Base-by-base conservation (phyloP, 2,888 invertebrate species). In the Agriotes lineatus region DNA sequence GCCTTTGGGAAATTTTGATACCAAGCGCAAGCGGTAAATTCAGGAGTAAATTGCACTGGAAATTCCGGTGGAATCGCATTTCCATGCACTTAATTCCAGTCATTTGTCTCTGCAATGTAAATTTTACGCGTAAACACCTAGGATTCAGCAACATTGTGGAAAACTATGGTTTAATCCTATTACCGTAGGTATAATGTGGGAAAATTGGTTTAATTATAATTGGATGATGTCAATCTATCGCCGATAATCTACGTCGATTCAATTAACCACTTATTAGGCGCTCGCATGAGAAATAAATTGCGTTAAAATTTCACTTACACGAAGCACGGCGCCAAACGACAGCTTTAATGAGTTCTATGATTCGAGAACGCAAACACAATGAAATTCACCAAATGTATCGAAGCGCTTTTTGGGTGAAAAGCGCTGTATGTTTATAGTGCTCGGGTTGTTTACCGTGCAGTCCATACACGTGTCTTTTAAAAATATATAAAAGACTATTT, bases 401-500 rank as follows among this genome's bases (percentile, higher is more conserved):
- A 30, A 59, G 44, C 33, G 30, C 30, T 59, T 59, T 58, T 59
- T 59, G 22, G 42, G 14, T 45, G 12, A 33, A 65, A 65, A 54
- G 30, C 30, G n/a, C 33, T 58, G 45, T 48, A 44, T 65, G 56
- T 50, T 65, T 65, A 65, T 18, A 37, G 45, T 44, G 48, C 35
- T 48, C n/a, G 12, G 56, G n/a, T 45, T 65, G 48, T 65, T 65
- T 65, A 65, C 50, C 25, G 30, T 44, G 37, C 42, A 63, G 54
- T 57, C 48, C 37, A 58, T 58, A 50, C 57, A 65, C 64, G 64
- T 65, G 64, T 58, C 64, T 65, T 61, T 57, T 65, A 65, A 58
- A 65, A 58, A 65, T 65, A 65, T 58, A 58, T 48, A 14, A 14
- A 48, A 48, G 44, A 35, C 64, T 58, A 58, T 65, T 65, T 61